phyloP scores from a whole-genome alignment of 2,797 vertebrate genomes.

The Muraenolepis orangiensis region DNA sequence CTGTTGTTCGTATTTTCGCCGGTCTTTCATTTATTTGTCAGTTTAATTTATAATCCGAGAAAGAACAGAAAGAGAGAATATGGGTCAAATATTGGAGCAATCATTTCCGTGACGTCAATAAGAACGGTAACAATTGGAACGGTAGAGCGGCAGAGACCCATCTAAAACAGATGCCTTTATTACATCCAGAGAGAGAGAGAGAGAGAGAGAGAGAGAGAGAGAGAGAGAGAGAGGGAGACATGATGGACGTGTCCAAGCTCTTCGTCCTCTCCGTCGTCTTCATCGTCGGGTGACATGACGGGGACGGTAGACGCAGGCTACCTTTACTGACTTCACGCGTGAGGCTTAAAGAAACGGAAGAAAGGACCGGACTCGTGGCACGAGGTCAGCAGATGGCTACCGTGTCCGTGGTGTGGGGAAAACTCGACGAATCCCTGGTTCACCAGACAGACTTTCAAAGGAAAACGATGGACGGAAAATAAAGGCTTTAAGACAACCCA shows the following conservation, averaged over 20 bases:
- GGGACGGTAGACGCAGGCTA: no score
- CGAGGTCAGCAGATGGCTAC: neutral
- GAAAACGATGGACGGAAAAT: no score
- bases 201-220: no score
- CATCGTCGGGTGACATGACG: no score
- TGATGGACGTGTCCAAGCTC: no score
- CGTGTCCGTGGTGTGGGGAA: slow-evolving; percentile 2
- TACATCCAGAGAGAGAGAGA: slow-evolving; percentile 41
- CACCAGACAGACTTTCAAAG: neutral
- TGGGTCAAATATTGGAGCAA: neutral
- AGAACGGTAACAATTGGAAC: neutral
- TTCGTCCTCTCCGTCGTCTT: no score
- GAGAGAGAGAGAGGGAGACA: no score
- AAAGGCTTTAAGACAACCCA: neutral
- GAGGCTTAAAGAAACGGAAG: neutral
- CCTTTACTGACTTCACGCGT: neutral
- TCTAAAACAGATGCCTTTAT: slow-evolving; percentile 52
- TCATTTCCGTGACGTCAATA: neutral
- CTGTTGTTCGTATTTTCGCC: no score
- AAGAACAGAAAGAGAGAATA: neutral
- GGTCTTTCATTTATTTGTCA: neutral
- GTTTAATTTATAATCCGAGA: neutral
- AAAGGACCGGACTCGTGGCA: neutral
- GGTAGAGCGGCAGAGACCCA: slow-evolving; percentile 8
- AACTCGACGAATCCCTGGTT: neutral